phyloP scores from a whole-genome alignment of 2,888 invertebrate species.

The Leucania comma region DNA sequence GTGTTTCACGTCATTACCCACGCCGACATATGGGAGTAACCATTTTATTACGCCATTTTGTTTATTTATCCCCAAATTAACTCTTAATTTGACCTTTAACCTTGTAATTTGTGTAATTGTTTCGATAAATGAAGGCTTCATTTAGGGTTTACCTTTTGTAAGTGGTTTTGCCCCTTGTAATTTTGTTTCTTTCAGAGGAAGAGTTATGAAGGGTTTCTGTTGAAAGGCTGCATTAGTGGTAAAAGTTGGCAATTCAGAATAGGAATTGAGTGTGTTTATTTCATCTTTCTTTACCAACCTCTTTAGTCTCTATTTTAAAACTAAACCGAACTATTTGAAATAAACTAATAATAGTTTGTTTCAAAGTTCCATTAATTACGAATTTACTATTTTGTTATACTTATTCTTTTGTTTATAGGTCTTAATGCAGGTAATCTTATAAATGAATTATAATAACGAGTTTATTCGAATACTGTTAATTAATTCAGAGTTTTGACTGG shows the following conservation, averaged over 20 bases:
- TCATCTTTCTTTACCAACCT: no score
- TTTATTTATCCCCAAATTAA: conserved; percentile 59
- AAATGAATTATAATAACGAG: no score
- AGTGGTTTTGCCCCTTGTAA: conserved; percentile 2
- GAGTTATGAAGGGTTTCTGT: background rate
- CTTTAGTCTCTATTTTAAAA: no score
- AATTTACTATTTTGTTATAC: no score
- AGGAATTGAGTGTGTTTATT: background rate
- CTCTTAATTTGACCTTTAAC: conserved; percentile 35
- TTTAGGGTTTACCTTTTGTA: conserved; percentile 28
- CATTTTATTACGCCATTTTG: conserved; percentile 36
- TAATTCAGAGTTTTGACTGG: no score
- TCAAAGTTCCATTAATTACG: no score
- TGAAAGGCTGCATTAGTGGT: no score
- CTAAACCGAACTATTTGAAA: no score
- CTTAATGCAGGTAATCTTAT: background rate
- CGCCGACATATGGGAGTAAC: conserved; percentile 32
- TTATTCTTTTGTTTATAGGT: no score
- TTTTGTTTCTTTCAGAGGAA: conserved; percentile 13
- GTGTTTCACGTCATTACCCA: conserved; percentile 36
- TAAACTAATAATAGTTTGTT: no score
- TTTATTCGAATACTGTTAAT: no score
- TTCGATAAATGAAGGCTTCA: conserved; percentile 35
- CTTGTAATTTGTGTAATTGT: conserved; percentile 55
- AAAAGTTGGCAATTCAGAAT: no score